Conservation (phyloP, 64 coral and sea anemone species). For the Orbicella faveolata region DNA sequence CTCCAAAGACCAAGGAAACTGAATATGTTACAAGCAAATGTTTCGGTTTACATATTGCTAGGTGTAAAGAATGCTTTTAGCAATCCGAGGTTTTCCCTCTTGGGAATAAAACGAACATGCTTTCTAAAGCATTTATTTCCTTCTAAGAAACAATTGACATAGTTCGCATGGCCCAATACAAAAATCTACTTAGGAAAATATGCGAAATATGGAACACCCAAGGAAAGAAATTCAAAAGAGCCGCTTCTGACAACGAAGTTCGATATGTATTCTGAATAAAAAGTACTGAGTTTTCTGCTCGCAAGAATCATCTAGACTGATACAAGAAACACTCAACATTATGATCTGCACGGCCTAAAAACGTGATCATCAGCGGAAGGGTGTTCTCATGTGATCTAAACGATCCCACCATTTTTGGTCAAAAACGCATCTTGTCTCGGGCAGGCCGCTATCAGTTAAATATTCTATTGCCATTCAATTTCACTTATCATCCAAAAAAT, state of each 20-base stretch:
- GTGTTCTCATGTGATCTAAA: not conserved
- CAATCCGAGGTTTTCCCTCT: not conserved
- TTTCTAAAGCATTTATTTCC: not conserved
- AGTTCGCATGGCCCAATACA: slow-evolving; percentile 3
- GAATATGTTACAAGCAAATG: too few species aligned
- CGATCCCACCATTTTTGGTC: not conserved
- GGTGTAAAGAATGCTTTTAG: not conserved
- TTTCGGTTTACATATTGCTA: too few species aligned
- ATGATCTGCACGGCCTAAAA: not conserved
- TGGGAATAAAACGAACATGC: not conserved
- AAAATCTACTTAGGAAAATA: not conserved
- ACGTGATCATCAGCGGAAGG: not conserved
- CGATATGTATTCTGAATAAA: too few species aligned
- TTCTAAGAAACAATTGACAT: not conserved
- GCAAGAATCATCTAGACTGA: too few species aligned
- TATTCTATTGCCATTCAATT: not conserved
- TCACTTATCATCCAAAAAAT: not conserved
- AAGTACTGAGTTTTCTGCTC: too few species aligned
- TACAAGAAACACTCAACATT: too few species aligned
- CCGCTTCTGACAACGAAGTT: too few species aligned
- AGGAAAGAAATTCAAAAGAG: too few species aligned
- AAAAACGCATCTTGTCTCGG: not conserved
- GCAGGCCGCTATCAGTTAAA: slow-evolving; percentile 11
- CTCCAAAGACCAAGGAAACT: too few species aligned
- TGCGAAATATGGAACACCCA: slow-evolving; percentile 8